Conservation (phyloP, 1,140 invertebrate species). For the Drosophila leontia region DNA sequence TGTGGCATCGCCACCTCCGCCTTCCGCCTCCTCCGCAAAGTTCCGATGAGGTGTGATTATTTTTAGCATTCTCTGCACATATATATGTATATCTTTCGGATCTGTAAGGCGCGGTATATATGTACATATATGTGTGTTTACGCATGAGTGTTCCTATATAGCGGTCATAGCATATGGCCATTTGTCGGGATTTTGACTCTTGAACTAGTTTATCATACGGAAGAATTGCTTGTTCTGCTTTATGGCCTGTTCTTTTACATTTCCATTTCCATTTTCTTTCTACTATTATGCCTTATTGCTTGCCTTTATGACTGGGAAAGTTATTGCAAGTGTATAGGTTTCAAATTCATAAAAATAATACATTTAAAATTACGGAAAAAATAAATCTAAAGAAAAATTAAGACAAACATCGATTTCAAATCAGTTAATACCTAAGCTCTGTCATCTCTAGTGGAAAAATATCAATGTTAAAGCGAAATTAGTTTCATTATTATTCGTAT, state of each 20-base stretch:
- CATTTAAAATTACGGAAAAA: not conserved
- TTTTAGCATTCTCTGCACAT: constrained; percentile 34
- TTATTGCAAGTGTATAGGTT: not conserved
- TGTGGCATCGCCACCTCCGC: constrained; percentile 32
- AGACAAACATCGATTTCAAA: not conserved
- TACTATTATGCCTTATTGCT: not conserved
- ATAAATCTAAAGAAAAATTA: not conserved
- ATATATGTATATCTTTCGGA: constrained; percentile 23
- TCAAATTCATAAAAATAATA: not conserved
- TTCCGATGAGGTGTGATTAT: constrained; percentile 56
- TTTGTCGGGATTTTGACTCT: constrained; percentile 43
- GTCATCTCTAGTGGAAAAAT: not conserved
- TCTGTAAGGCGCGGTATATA: constrained; percentile 24
- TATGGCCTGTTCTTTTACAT: not conserved
- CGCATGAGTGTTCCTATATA: constrained; percentile 29
- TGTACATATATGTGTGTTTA: constrained; percentile 9
- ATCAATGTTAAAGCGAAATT: too few relatives aligned
- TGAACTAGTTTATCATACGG: constrained; percentile 46
- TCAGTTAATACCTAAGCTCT: not conserved
- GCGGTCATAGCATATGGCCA: constrained; percentile 35
- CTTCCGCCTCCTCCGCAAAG: constrained; percentile 39
- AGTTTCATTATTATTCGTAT: too few relatives aligned
- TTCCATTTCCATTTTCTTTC: not conserved
- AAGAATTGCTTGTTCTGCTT: constrained; percentile 26
- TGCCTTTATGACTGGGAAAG: constrained; percentile 2